Percentiles rank a stretch among this genome's conserved stretches.
These are phyloP conservation scores for Philypnodon macrostomus DNA, from an alignment of 2,797 vertebrate genomes.

Conservation along the genomic window DNA sequence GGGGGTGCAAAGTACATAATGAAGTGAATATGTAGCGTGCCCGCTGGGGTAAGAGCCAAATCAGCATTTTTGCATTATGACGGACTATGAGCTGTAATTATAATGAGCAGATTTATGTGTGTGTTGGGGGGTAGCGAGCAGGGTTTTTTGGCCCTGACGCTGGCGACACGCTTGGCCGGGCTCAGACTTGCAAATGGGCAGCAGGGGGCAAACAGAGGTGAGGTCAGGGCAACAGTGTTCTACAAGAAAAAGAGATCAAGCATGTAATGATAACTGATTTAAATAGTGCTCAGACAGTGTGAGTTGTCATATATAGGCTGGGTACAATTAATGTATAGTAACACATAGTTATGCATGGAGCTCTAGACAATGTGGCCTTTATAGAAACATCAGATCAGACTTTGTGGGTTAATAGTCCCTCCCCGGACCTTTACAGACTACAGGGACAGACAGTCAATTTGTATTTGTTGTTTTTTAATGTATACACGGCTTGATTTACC, in stretches of 20 bases:
- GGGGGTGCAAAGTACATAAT: constrained; percentile 47
- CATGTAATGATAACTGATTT: constrained; percentile 54
- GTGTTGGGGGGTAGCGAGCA: constrained; percentile 6
- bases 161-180: constrained; percentile 49
- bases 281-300: constrained; percentile 34
- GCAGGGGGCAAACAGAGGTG: constrained; percentile 51
- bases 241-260: constrained; percentile 48
- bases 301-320: constrained; percentile 36
- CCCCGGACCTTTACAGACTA: too few species aligned
- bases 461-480: too few species aligned
- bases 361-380: too few species aligned
- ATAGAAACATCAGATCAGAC: too few species aligned
- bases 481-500: background rate
- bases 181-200: constrained; percentile 58
- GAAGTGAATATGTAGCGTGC: constrained; percentile 48
- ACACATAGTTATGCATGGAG: too few species aligned
- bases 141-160: constrained; percentile 50
- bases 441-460: too few species aligned
- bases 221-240: constrained; percentile 43
- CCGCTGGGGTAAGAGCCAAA: constrained; percentile 40
- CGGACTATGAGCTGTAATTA: constrained; percentile 49
- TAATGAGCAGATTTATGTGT: constrained; percentile 62
- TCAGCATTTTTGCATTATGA: constrained; percentile 64
- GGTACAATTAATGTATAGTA: background rate
- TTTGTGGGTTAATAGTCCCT: too few species aligned